Percentiles rank a stretch among this genome's conserved stretches.
Evolutionary conservation across 2,888 invertebrate genomes (phyloP).

Genomic region (Mechanitis messenoides): DNA sequence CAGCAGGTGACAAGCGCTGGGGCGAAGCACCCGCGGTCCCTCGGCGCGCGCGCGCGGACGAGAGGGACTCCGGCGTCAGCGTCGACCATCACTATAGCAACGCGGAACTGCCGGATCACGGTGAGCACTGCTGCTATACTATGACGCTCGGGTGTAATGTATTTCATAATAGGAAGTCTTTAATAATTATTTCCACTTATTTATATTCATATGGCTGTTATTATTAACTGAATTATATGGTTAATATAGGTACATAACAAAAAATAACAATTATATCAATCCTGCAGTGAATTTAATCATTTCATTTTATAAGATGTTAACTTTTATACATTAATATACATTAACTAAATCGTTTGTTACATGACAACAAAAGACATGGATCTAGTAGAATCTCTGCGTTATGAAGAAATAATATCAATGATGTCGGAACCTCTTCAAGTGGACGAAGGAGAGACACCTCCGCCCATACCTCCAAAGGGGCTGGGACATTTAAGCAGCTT

Average conservation of each 20-base stretch:
- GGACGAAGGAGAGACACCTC: conserved; percentile 63
- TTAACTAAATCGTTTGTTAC: background rate
- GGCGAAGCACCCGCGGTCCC: conserved; percentile 58
- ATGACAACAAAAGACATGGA: conserved; percentile 51
- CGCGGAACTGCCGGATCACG: conserved; percentile 51
- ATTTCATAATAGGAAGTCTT: no score
- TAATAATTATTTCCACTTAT: no score
- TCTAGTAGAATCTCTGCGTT: conserved; percentile 63
- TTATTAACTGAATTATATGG: no score
- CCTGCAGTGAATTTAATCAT: no score
- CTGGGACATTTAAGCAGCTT: conserved; percentile 68
- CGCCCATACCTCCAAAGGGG: conserved; percentile 69
- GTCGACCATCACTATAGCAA: conserved; percentile 65
- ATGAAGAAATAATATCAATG: conserved; percentile 70
- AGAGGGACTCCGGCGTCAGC: conserved; percentile 67
- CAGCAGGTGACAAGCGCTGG: conserved; percentile 56
- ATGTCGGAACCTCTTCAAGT: conserved; percentile 65
- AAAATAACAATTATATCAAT: no score
- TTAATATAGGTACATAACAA: no score
- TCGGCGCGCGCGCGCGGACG: conserved; percentile 62
- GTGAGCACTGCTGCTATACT: conserved; percentile 27
- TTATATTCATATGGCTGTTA: no score
- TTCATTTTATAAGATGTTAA: no score
- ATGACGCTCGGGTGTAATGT: no score
- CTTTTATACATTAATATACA: background rate